Evolutionary conservation across 2,113 vertebrate species (phyloP), one percentile per base, ranked within the genome.

Genomic region (Lophius piscatorius): DNA sequence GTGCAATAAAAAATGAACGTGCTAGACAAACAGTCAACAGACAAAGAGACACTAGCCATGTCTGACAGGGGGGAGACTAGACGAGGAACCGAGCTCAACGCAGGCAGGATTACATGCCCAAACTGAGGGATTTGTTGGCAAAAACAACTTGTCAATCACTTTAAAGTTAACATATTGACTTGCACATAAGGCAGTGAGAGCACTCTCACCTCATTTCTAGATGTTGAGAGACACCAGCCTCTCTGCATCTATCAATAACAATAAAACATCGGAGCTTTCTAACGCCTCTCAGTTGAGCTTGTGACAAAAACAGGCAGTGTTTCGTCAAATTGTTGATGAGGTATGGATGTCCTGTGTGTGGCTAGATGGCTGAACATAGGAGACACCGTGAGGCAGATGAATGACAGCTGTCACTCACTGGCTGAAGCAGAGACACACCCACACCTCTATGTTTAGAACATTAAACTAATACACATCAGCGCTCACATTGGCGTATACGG

Each of bases 141-240:
- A 76, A 83, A 81, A 82, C 69, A 79, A 79, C 81, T 51, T 73
- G 72, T 86, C 83, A 81, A 73, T 84, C 36, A 57, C 79, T 81
- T 77, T 84, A 74, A 84, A 86, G 81, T 74, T 60, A 16, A 48
- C 20, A 62, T 72, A 84, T 75, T 81, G 76, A 82, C 81, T 84
- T 70, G 69, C 72, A 64, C 60, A 54, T 58, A n/a, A 69, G 51
- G 72, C 76, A 54, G 50, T 24, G 50, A 61, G 57, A 70, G 50
- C 2, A 39, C 42, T 28, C 48, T 72, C 70, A 66, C 66, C 65
- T 74, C 44, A 72, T 70, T 78, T 74, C 58, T 58, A 55, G 47
- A 58, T 63, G 76, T 44, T 75, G 47, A 79, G 31, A 71, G 57
- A 67, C 65, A 65, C 28, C 63, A 74, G 47, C 50, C 45, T 63